Conservation (phyloP, 2,888 invertebrate genomes). For the Ernsta delagoae region DNA sequence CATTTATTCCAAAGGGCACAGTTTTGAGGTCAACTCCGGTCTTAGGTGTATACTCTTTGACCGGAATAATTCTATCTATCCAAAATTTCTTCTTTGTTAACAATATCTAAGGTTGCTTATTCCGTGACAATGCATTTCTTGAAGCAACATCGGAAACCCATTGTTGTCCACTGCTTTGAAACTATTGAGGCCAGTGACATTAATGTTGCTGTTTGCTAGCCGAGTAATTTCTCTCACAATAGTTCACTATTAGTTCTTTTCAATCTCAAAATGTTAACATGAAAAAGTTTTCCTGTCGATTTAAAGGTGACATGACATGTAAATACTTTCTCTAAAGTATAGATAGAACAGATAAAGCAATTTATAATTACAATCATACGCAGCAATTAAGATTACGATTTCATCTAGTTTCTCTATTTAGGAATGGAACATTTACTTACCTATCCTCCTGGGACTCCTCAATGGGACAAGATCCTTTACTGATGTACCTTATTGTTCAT, state of each 20-base stretch:
- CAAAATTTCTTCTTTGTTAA: conserved; percentile 28
- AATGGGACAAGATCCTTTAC: too few species aligned
- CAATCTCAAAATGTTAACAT: background rate
- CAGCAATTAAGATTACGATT: too few species aligned
- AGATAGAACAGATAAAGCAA: background rate
- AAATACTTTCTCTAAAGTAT: background rate
- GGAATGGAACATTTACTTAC: too few species aligned
- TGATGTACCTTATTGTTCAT: too few species aligned
- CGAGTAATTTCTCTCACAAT: conserved; percentile 54
- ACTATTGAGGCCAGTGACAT: conserved; percentile 65
- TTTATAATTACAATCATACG: too few species aligned
- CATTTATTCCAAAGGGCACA: conserved; percentile 57
- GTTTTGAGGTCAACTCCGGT: conserved; percentile 58
- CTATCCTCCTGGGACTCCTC: too few species aligned
- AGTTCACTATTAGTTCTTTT: conserved; percentile 41
- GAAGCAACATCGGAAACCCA: conserved; percentile 49
- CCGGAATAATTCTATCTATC: conserved; percentile 34
- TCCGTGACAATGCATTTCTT: conserved; percentile 40
- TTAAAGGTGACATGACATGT: too few species aligned
- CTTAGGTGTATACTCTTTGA: conserved; percentile 33
- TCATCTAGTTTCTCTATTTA: too few species aligned
- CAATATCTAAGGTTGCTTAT: conserved; percentile 46
- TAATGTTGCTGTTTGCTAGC: conserved; percentile 46
- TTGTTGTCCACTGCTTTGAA: conserved; percentile 57
- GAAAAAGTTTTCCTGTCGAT: too few species aligned